Conservation (phyloP, 2,113 vertebrate genomes). For the Albula glossodonta region DNA sequence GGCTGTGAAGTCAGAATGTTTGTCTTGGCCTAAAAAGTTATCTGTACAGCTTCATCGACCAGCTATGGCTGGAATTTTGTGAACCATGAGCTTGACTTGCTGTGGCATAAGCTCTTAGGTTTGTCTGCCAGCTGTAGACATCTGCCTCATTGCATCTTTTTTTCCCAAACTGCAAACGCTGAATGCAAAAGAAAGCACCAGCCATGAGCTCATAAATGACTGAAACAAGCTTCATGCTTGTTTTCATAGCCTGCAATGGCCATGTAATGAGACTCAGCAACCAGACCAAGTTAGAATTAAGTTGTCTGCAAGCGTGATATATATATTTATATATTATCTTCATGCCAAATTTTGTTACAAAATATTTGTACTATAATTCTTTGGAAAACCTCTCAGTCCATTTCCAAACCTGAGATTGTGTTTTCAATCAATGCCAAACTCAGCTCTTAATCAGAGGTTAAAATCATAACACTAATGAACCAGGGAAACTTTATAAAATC, state of each 20-base stretch:
- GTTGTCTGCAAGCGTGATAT: constrained; percentile 4
- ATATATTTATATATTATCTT: too few relatives aligned
- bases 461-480: neutral
- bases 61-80: neutral
- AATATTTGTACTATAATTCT: too few relatives aligned
- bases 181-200: constrained; percentile 6
- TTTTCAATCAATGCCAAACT: neutral
- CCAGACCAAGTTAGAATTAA: constrained; percentile 16
- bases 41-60: constrained; percentile 7
- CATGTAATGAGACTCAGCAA: constrained; percentile 22
- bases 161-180: neutral
- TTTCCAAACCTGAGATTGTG: neutral
- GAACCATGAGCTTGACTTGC: neutral
- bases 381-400: neutral
- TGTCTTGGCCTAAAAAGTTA: constrained; percentile 21
- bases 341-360: too few relatives aligned
- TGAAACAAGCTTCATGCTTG: constrained; percentile 29
- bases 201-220: constrained; percentile 21
- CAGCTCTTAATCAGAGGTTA: neutral
- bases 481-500: neutral
- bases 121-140: constrained; percentile 19
- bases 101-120: neutral
- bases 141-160: neutral
- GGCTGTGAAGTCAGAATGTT: constrained; percentile 24
- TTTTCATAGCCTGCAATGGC: constrained; percentile 19